Percentiles rank a stretch among this genome's conserved stretches.
Evolutionary conservation across 1,140 invertebrate species (phyloP).

Genomic region (Formica exsecta): DNA sequence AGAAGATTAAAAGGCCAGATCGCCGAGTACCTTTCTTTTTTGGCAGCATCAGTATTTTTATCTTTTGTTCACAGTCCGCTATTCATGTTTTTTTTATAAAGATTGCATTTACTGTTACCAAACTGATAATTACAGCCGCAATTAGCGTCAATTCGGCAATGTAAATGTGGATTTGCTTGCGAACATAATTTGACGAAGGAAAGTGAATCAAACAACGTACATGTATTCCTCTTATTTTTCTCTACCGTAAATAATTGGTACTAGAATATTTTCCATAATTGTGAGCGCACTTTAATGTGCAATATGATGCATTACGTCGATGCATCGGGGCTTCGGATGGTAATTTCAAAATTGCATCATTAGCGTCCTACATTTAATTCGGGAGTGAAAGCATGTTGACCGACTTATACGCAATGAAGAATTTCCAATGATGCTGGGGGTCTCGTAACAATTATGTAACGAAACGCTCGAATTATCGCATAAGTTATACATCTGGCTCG

Average conservation of each 20-base stretch:
- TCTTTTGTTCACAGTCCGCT: background rate
- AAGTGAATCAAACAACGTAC: background rate
- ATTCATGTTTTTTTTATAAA: too few species aligned
- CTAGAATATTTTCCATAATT: background rate
- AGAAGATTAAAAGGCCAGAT: background rate
- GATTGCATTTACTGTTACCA: too few species aligned
- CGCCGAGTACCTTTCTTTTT: background rate
- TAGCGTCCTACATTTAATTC: slow-evolving; percentile 53
- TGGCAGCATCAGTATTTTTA: background rate
- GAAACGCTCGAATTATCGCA: background rate
- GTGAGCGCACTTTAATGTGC: background rate
- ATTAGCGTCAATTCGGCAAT: background rate
- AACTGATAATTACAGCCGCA: too few species aligned
- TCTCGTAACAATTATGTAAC: slow-evolving; percentile 49
- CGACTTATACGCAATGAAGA: slow-evolving; percentile 43
- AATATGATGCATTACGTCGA: background rate
- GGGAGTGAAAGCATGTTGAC: slow-evolving; percentile 51
- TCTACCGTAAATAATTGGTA: background rate
- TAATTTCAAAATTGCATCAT: slow-evolving; percentile 47
- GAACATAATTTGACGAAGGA: background rate
- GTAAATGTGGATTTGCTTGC: background rate
- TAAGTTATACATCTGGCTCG: background rate
- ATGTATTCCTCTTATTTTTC: background rate
- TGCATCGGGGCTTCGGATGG: slow-evolving; percentile 7
- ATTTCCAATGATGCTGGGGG: slow-evolving; percentile 24